Evolutionary conservation across 2,797 vertebrate species (phyloP), one percentile per base, ranked within the genome.

Genomic region (Podargus strigoides): DNA sequence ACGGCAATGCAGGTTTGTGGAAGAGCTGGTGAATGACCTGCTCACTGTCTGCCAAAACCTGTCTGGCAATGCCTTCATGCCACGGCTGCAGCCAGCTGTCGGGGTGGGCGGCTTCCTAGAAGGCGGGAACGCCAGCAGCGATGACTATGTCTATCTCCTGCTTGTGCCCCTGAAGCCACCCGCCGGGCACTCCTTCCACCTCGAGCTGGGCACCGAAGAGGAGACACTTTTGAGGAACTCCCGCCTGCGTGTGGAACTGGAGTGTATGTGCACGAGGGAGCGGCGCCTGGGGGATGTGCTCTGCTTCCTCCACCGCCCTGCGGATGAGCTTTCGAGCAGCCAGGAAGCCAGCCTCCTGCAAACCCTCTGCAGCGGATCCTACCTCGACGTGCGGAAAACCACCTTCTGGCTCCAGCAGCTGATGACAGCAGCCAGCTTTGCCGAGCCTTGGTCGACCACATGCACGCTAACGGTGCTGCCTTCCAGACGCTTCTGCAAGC

Each of bases 171-270:
- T 94, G 59, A 77, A 62, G 47, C 53, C 85, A 0, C 59, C 89
- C 8, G 16, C 6, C 3, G 80, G 85, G 15, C 49, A 88, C 6
- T 21, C 8, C 49, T 94, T 91, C 75, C 69, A 30, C 24, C 42
- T 88, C 17, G 59, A 81, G 6, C 27, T 19, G 7, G 49, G 59
- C 80, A 9, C 23, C 2, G 0, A 1, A 1, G 2, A 3, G 21
- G 10, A 52, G 14, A 23, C 0, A 9, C 53, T 8, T 0, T 27
- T 7, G 7, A 37, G 0, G 20, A 21, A n/a, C 15, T 44, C 23
- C 34, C 2, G 34, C 0, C 1, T 91, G 26, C 70, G 18, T 0
- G 89, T 94, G 75, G 28, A 77, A 39, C 75, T 58, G 49, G 42
- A 34, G 70, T 91, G 85, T 75, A 55, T 17, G 10, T 88, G 92